Percentiles rank a stretch among this genome's conserved stretches.
Conservation (phyloP, 2,888 invertebrate species). For the Ferdinandea cuprea region DNA sequence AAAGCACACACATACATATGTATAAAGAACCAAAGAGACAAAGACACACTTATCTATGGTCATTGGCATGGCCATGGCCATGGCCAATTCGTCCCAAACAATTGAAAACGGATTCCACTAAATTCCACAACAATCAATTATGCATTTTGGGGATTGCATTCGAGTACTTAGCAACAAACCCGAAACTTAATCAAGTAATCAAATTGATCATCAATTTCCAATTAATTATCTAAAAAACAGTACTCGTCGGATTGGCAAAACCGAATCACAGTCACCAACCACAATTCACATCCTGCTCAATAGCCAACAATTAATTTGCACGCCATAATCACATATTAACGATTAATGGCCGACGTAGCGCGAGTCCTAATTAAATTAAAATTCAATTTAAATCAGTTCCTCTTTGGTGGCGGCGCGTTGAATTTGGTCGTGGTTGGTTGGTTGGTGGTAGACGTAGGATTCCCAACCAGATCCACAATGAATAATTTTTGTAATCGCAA, state of each 20-base stretch:
- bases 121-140: slow-evolving; percentile 61
- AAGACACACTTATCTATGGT: no score
- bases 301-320: slow-evolving; percentile 72
- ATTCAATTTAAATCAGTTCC: slow-evolving; percentile 68
- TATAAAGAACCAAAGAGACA: no score
- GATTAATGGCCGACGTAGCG: slow-evolving; percentile 58
- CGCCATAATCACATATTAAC: slow-evolving; percentile 75
- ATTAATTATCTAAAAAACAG: slow-evolving; percentile 54
- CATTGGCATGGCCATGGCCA: neutral
- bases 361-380: slow-evolving; percentile 73
- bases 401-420: neutral
- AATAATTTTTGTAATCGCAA: slow-evolving; percentile 72
- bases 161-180: slow-evolving; percentile 41
- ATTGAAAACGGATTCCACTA: slow-evolving; percentile 55
- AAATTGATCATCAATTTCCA: slow-evolving; percentile 64
- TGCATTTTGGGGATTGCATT: slow-evolving; percentile 48
- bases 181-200: slow-evolving; percentile 65
- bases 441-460: neutral
- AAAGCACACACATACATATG: no score
- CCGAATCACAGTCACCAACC: slow-evolving; percentile 49
- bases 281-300: slow-evolving; percentile 59
- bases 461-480: slow-evolving; percentile 44
- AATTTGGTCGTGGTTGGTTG: neutral
- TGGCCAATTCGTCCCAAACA: slow-evolving; percentile 19
- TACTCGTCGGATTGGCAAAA: slow-evolving; percentile 1